phyloP scores from a whole-genome alignment of 2,113 vertebrate species.

The Ophthalmolycus amberensis region DNA sequence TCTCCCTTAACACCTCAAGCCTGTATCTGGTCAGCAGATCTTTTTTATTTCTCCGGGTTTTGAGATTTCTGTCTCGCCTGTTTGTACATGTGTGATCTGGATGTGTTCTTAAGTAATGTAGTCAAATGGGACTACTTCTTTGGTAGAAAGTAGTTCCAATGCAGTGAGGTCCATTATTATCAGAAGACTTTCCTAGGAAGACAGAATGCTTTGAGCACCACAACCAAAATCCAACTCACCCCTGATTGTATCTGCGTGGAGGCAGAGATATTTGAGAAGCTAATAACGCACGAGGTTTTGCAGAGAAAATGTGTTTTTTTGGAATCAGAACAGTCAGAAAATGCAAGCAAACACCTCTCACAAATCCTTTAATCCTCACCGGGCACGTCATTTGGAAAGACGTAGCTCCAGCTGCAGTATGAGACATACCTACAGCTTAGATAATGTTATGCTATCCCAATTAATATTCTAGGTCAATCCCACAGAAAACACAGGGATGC shows the following conservation, averaged over 20 bases:
- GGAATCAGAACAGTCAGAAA: constrained; percentile 50
- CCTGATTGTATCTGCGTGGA: neutral
- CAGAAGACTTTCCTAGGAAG: neutral
- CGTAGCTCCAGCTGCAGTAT: constrained; percentile 4
- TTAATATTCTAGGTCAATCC: constrained; percentile 58
- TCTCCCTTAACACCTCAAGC: neutral
- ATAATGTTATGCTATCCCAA: constrained; percentile 20
- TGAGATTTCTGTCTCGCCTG: neutral
- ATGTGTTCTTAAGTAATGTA: too few species aligned
- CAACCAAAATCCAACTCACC: neutral
- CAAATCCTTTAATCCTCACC: constrained; percentile 56
- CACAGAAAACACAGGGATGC: constrained; percentile 30
- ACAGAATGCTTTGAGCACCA: neutral
- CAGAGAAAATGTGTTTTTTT: neutral
- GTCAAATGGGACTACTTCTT: neutral
- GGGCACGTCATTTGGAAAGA: constrained; percentile 14
- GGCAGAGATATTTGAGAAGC: neutral
- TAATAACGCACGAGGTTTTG: neutral
- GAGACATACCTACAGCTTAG: constrained; percentile 36
- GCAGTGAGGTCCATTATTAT: neutral
- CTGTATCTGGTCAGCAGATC: neutral
- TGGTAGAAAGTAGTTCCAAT: neutral
- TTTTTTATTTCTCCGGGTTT: neutral
- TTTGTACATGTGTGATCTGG: neutral
- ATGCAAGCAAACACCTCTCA: constrained; percentile 75